phyloP scores from a whole-genome alignment of 2,113 vertebrate species.

The Cygnus buccinator region DNA sequence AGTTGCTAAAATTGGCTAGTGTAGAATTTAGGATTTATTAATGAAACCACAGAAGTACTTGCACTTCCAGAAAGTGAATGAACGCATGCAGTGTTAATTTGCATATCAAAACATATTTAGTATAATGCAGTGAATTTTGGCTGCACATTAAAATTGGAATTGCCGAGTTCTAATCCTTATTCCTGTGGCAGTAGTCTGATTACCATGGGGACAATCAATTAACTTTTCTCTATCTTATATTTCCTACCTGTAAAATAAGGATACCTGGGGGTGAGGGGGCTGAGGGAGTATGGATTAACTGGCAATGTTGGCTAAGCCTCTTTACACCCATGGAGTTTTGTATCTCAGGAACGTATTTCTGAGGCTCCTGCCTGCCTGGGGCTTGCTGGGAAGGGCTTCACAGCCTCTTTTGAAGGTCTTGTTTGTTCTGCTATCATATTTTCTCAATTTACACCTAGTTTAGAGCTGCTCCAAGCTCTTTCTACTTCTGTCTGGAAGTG shows the following conservation, averaged over 20 bases:
- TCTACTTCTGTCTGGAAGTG: background rate
- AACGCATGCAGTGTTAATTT: background rate
- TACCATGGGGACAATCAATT: background rate
- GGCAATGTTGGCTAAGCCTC: background rate
- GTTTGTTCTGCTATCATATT: background rate
- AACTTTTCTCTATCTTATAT: background rate
- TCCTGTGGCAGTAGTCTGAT: background rate
- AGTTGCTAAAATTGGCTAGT: constrained; percentile 21
- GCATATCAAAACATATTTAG: constrained; percentile 38
- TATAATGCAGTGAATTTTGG: background rate
- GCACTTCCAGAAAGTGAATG: background rate
- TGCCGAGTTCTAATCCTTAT: background rate
- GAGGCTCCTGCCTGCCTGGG: background rate
- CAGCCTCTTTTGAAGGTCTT: background rate
- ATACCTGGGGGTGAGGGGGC: background rate
- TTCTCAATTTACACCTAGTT: background rate
- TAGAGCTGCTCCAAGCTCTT: background rate
- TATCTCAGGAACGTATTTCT: background rate
- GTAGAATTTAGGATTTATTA: constrained; percentile 45
- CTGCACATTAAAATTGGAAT: background rate
- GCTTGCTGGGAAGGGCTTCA: background rate
- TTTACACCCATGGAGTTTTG: background rate
- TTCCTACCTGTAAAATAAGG: background rate
- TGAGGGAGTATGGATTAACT: background rate
- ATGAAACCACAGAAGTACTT: constrained; percentile 7